Evolutionary conservation across 2,113 vertebrate genomes (phyloP).

Genomic region (Dissostichus mawsoni): DNA sequence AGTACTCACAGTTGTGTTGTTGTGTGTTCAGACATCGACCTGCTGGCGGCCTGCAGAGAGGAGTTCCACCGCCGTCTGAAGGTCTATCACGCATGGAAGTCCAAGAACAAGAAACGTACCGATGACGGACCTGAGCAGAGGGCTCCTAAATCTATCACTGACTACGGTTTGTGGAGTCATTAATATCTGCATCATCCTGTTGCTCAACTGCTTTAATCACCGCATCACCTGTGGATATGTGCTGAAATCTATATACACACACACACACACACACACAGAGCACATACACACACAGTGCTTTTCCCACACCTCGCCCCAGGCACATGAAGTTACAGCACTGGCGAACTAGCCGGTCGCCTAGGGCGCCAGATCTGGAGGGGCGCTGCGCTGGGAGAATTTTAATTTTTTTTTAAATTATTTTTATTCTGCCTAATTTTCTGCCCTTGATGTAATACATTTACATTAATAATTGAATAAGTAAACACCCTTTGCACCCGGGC

Average conservation of each 20-base stretch:
- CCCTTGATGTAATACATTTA: too few species aligned
- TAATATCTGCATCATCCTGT: background rate
- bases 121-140: slow-evolving; percentile 90
- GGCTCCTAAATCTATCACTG: slow-evolving; percentile 95
- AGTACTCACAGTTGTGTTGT: background rate
- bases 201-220: background rate
- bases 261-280: background rate
- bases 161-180: slow-evolving; percentile 89
- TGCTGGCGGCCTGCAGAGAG: slow-evolving; percentile 96
- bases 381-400: too few species aligned
- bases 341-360: too few species aligned
- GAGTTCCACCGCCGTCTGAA: slow-evolving; percentile 98
- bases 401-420: too few species aligned
- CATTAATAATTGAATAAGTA: too few species aligned
- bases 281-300: background rate
- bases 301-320: background rate
- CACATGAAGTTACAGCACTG: background rate
- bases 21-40: slow-evolving; percentile 90
- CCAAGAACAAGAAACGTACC: slow-evolving; percentile 97
- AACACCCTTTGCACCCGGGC: too few species aligned
- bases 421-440: too few species aligned
- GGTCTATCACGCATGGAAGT: slow-evolving; percentile 99
- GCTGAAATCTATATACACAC: background rate
- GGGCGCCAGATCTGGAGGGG: too few species aligned
- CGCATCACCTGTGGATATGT: background rate